Evolutionary conservation across 2,113 vertebrate genomes (phyloP), one percentile per base, ranked within the genome.

Genomic region (Eulemur macaco): DNA sequence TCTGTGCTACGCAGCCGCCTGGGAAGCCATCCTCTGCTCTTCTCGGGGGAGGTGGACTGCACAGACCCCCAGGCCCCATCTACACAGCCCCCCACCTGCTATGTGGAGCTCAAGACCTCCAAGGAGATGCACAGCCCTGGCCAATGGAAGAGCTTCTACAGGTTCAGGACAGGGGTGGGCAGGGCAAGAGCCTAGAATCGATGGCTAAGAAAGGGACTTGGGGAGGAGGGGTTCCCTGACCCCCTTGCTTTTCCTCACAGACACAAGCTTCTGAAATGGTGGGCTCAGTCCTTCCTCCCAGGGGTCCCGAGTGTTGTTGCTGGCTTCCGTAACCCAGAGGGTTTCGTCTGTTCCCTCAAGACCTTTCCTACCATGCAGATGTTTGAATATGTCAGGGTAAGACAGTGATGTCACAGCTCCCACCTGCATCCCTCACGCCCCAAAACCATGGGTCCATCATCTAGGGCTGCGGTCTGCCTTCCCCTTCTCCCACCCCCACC

Each of bases 241-340:
- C 20, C 69, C 69, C 64, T 14, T 60, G 69, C 74, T 58, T 91
- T 82, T 89, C 45, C 78, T 37, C n/a, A 81, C 96, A 99, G 99
- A 97, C 99, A 99, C 96, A 99, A 99, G 94, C 98, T 99, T 31
- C 98, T 99, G 47, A 99, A 99, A 84, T 99, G 99, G 99, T 99
- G 99, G 99, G 99, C 99, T 9, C 99, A 99, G 98, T 99, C 99
- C 0, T 99, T 99, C 94, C 99, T 99, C 50, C 99, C 98, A 0
- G 99, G 99, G 5, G 99, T 99, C 83, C 99, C 99, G 3, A 98
- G 98, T 14, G 98, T 99, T 1, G 98, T 99, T 0, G 99, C 99
- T 13, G 99, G 99, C 34, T 99, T 99, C 97, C 98, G 99, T 73
- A 99, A 99, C 97, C 98, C 99, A 1, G 98, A 99, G 6, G 99